Percentiles rank a stretch among this genome's conserved stretches.
Evolutionary conservation across 2,113 vertebrate genomes (phyloP).

Genomic region (Naja naja): DNA sequence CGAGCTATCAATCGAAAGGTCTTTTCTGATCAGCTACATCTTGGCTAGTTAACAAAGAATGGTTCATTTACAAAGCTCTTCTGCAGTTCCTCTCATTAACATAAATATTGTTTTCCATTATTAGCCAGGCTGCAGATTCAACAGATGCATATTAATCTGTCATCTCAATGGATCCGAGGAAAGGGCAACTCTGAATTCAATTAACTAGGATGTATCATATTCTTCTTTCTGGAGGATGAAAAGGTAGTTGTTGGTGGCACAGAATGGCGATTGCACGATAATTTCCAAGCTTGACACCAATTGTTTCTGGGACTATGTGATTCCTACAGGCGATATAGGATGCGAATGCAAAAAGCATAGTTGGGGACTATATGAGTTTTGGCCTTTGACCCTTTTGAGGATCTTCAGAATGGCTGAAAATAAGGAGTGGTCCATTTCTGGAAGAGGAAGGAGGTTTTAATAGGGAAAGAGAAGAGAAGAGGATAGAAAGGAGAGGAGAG

Average conservation of each 20-base stretch:
- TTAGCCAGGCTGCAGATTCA: slow-evolving; percentile 42
- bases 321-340: background rate
- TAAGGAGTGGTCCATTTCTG: background rate
- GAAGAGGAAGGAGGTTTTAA: background rate
- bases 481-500: too few relatives aligned
- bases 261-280: background rate
- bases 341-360: background rate
- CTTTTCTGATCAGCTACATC: slow-evolving; percentile 29
- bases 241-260: background rate
- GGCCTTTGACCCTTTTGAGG: background rate
- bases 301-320: background rate
- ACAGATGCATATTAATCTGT: slow-evolving; percentile 47
- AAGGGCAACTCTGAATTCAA: slow-evolving; percentile 41
- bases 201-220: slow-evolving; percentile 2
- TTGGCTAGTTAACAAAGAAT: slow-evolving; percentile 38
- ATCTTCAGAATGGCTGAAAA: background rate
- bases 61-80: slow-evolving; percentile 41
- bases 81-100: slow-evolving; percentile 43
- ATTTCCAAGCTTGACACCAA: background rate
- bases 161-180: slow-evolving; percentile 17
- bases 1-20: background rate
- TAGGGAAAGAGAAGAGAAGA: too few relatives aligned
- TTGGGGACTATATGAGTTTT: background rate
- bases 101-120: slow-evolving; percentile 59
- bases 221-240: background rate